These are phyloP conservation scores for Echiichthys vipera DNA, from an alignment of 2,797 vertebrate species.

Conservation along the genomic window DNA sequence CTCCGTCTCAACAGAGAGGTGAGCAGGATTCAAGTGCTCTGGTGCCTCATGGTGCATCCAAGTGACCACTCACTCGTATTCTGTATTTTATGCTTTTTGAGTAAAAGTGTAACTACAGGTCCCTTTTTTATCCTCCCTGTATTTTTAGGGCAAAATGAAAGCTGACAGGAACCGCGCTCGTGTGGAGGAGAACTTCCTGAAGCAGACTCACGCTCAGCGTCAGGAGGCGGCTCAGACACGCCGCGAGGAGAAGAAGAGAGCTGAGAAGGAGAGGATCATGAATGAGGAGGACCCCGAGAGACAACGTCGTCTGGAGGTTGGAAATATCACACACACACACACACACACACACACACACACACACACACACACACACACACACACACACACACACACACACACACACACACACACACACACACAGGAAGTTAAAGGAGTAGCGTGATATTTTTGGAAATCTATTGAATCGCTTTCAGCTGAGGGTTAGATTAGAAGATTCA, in stretches of 20 bases:
- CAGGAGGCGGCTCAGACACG: conserved; percentile 98
- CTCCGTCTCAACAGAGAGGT: conserved; percentile 98
- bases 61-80: not conserved
- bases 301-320: conserved; percentile 96
- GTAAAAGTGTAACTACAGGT: not conserved
- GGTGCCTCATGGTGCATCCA: no score
- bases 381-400: no score
- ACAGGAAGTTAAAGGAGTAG: not conserved
- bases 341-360: no score
- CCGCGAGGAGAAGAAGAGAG: conserved; percentile 96
- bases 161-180: conserved; percentile 96
- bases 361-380: no score
- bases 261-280: conserved; percentile 99
- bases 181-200: conserved; percentile 98
- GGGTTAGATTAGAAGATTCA: not conserved
- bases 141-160: conserved; percentile 93
- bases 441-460: not conserved
- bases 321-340: not conserved
- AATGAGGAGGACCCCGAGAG: conserved; percentile 98
- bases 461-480: not conserved
- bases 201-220: conserved; percentile 96
- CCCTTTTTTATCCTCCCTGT: not conserved
- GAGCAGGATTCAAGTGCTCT: conserved; percentile 49
- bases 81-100: not conserved
- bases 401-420: not conserved